Conservation (phyloP, 1,140 invertebrate species). For the Diorhabda carinulata region DNA sequence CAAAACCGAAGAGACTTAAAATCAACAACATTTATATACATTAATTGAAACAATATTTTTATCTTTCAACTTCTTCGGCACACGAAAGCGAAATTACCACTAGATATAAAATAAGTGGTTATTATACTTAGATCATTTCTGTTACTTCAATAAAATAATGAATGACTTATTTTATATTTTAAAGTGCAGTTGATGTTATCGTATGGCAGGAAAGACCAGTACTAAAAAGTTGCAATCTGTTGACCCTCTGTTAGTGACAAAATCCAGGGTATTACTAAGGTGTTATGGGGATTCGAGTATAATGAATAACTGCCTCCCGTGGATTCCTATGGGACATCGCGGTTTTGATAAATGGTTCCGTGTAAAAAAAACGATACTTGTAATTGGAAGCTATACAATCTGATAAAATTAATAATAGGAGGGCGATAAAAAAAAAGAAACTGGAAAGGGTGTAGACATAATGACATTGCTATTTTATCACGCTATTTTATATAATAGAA, state of each 20-base stretch:
- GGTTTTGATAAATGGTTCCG: not conserved
- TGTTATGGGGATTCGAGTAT: conserved; percentile 13
- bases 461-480: too few relatives aligned
- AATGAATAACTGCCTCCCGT: conserved; percentile 15
- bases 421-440: too few relatives aligned
- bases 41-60: too few relatives aligned
- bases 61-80: not conserved
- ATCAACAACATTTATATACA: too few relatives aligned
- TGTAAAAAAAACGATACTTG: not conserved
- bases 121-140: too few relatives aligned
- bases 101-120: not conserved
- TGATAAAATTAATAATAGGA: not conserved
- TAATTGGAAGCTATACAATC: conserved; percentile 2
- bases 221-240: conserved; percentile 18
- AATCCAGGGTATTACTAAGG: conserved; percentile 8
- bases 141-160: too few relatives aligned
- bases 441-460: too few relatives aligned
- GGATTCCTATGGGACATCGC: conserved; percentile 1
- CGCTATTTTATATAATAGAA: too few relatives aligned
- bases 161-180: too few relatives aligned
- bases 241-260: conserved; percentile 1
- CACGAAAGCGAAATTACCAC: not conserved
- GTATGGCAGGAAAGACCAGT: not conserved
- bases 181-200: too few relatives aligned
- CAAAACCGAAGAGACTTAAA: too few relatives aligned